Conservation (phyloP, 1,140 invertebrate species). For the Diplogasteroides magnus region DNA sequence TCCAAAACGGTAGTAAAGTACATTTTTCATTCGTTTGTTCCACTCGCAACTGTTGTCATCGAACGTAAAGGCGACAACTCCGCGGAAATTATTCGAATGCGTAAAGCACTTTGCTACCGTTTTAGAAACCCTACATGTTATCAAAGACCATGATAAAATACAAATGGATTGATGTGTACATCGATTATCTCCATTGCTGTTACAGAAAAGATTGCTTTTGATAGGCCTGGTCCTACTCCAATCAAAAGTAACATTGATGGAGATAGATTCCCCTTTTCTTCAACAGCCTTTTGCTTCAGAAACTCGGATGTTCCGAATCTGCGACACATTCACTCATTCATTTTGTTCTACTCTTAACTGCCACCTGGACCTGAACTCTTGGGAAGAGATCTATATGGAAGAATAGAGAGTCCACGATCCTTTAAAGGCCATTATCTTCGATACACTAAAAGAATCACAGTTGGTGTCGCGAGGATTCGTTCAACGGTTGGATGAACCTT, state of each 20-base stretch:
- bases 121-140: no score
- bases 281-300: constrained; percentile 73
- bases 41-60: no score
- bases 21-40: no score
- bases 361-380: constrained; percentile 45
- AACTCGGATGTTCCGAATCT: constrained; percentile 97
- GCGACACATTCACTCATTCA: constrained; percentile 27
- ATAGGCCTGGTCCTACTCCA: constrained; percentile 79
- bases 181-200: constrained; percentile 99
- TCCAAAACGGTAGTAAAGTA: no score
- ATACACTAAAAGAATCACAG: constrained; percentile 43
- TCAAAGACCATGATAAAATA: not conserved
- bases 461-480: constrained; percentile 39
- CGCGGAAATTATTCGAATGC: no score
- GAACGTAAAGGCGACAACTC: no score
- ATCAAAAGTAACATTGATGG: constrained; percentile 73
- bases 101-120: no score
- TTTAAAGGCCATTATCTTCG: constrained; percentile 44
- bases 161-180: constrained; percentile 57
- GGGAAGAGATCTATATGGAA: constrained; percentile 67
- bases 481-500: constrained; percentile 24
- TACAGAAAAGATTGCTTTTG: constrained; percentile 89
- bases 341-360: not conserved
- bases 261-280: constrained; percentile 74
- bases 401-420: constrained; percentile 83